These are phyloP conservation scores for Bombus breviceps DNA, from an alignment of 1,140 invertebrate species.

Conservation along the genomic window DNA sequence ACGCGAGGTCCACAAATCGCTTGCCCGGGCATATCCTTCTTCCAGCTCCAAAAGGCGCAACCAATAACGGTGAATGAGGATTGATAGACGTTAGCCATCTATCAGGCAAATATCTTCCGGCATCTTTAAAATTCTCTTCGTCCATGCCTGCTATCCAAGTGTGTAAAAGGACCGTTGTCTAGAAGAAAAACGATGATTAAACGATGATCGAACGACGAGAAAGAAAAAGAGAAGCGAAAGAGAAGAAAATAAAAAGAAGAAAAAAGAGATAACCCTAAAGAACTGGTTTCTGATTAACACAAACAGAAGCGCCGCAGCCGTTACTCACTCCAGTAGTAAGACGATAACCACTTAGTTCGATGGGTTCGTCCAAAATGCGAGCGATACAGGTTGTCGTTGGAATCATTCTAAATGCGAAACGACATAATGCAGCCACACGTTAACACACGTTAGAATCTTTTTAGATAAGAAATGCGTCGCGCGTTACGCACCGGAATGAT, in stretches of 20 bases:
- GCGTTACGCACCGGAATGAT: slow-evolving; percentile 85
- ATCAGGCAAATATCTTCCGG: slow-evolving; percentile 90
- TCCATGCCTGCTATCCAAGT: slow-evolving; percentile 91
- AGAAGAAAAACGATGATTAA: slow-evolving; percentile 53
- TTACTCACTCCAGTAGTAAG: slow-evolving; percentile 89
- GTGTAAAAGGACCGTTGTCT: slow-evolving; percentile 94
- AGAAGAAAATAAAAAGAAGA: no score
- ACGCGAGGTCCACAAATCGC: slow-evolving; percentile 90
- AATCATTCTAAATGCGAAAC: slow-evolving; percentile 83
- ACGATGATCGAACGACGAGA: neutral
- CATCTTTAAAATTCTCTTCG: slow-evolving; percentile 90
- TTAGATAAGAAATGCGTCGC: neutral
- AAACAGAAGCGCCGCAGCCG: neutral
- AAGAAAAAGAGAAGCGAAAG: neutral
- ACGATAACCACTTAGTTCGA: slow-evolving; percentile 89
- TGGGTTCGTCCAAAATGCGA: slow-evolving; percentile 89
- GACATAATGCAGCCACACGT: neutral
- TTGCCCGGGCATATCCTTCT: slow-evolving; percentile 92
- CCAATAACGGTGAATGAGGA: slow-evolving; percentile 85
- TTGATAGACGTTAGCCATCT: slow-evolving; percentile 87
- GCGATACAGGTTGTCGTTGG: slow-evolving; percentile 93
- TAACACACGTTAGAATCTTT: neutral
- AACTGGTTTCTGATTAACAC: neutral
- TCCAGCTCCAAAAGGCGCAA: slow-evolving; percentile 95
- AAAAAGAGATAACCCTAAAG: no score